Conservation (phyloP, 1,140 invertebrate genomes). For the Gerris buenoi region DNA sequence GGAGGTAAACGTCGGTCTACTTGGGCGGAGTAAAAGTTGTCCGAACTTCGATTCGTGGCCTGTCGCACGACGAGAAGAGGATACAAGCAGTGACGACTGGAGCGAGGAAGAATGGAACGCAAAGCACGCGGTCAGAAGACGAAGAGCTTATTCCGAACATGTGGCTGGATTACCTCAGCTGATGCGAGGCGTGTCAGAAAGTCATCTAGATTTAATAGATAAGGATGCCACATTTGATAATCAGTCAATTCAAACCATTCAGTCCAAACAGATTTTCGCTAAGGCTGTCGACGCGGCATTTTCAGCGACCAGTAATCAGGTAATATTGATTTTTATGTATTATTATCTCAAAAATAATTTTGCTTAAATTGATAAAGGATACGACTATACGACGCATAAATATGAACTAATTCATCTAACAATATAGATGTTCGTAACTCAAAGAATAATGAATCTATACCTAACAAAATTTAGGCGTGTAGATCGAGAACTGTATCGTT, state of each 20-base stretch:
- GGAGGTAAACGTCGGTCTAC: neutral
- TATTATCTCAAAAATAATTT: neutral
- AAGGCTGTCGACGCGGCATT: constrained; percentile 47
- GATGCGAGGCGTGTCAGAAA: constrained; percentile 51
- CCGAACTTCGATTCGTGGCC: constrained; percentile 24
- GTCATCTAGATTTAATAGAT: constrained; percentile 57
- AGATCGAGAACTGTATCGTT: too few species aligned
- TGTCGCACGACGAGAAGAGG: constrained; percentile 8
- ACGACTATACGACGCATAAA: neutral
- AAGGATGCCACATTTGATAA: constrained; percentile 52
- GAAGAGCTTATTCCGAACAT: constrained; percentile 20
- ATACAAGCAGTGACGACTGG: neutral
- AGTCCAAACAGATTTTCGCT: constrained; percentile 53
- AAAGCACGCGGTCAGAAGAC: constrained; percentile 10
- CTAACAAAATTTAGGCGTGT: too few species aligned
- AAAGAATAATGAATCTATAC: too few species aligned
- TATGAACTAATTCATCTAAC: neutral
- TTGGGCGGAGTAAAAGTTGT: constrained; percentile 17
- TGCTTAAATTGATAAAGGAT: neutral
- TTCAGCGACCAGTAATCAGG: neutral
- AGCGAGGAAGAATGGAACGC: neutral
- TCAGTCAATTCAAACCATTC: constrained; percentile 33
- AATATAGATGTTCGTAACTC: too few species aligned
- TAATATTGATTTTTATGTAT: too few species aligned
- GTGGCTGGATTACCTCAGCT: constrained; percentile 24